Evolutionary conservation across 2,113 vertebrate species (phyloP).

Genomic region (Okapia johnstoni): DNA sequence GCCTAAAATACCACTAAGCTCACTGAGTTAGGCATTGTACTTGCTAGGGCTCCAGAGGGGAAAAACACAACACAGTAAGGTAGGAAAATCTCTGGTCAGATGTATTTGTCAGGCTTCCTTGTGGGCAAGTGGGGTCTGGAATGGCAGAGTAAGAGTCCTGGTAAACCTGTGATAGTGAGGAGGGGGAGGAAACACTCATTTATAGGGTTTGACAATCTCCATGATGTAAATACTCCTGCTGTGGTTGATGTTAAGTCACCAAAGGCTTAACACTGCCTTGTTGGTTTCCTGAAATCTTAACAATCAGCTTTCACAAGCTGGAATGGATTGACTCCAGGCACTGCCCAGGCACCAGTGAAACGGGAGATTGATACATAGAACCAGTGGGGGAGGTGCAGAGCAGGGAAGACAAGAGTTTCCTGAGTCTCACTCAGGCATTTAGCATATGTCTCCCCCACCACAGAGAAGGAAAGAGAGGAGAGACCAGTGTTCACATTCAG

Average conservation of each 20-base stretch:
- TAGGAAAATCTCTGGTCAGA: neutral
- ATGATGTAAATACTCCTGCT: neutral
- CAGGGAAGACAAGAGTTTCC: neutral
- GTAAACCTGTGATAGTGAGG: neutral
- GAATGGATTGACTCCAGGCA: neutral
- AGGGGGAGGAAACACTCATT: neutral
- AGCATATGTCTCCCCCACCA: neutral
- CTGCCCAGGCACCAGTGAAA: neutral
- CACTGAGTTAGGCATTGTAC: neutral
- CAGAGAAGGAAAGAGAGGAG: neutral
- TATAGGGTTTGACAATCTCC: neutral
- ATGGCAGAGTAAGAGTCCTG: neutral
- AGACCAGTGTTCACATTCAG: neutral
- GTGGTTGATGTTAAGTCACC: neutral
- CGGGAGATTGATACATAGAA: neutral
- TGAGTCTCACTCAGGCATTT: neutral
- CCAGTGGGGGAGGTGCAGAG: rapidly evolving
- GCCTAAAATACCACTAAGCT: neutral
- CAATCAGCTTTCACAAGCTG: neutral
- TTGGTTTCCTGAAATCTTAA: neutral
- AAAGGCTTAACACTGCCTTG: neutral
- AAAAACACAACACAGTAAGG: neutral
- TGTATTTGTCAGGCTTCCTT: neutral
- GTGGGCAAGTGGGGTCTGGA: neutral
- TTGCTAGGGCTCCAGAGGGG: neutral